Evolutionary conservation across 2,797 vertebrate species (phyloP), one percentile per base, ranked within the genome.

Genomic region (Streptopelia turtur): DNA sequence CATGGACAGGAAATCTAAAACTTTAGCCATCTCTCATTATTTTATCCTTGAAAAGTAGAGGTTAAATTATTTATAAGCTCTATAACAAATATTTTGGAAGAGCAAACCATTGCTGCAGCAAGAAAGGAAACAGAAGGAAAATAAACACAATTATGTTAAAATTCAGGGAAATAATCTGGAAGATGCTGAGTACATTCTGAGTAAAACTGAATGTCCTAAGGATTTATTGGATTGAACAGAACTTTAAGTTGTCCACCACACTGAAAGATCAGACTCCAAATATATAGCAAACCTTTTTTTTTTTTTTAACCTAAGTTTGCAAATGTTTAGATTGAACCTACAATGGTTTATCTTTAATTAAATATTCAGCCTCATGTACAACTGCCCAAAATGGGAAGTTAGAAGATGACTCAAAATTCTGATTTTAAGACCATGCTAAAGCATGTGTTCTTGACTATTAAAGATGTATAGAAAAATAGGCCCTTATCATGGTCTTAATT

Each of bases 61-160:
- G 5, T 52, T 79, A 60, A 90, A 87, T 88, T 84, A 85, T 94
- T 93, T 76, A 92, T 79, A 70, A 87, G 18, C 5, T 63, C 28
- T 56, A 30, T 50, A 74, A 55, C 49, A 95, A 93, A 86, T 65
- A 91, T 63, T 89, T 94, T 88, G 53, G 49, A 91, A 79, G 25
- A 91, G 30, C 10, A 90, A 80, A 41, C 22, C 7, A 1, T 33
- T 77, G 45, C 45, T 84, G 21, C 28, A 71, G 31, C 35, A 81
- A 83, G 39, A 76, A 94, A 81, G 39, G 55, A 84, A 89, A 83
- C 16, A 93, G 33, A 74, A 94, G 27, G n/a, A 91, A 91, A 93
- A 76, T 41, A 95, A 93, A 91, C 39, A 92, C 15, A 74, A 53
- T 83, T 63, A 74, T 14, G 31, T 59, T 89, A 80, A 35, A 94